These are phyloP conservation scores for Trididemnum clinides DNA, from an alignment of 23 tunicate genomes.

Conservation along the genomic window DNA sequence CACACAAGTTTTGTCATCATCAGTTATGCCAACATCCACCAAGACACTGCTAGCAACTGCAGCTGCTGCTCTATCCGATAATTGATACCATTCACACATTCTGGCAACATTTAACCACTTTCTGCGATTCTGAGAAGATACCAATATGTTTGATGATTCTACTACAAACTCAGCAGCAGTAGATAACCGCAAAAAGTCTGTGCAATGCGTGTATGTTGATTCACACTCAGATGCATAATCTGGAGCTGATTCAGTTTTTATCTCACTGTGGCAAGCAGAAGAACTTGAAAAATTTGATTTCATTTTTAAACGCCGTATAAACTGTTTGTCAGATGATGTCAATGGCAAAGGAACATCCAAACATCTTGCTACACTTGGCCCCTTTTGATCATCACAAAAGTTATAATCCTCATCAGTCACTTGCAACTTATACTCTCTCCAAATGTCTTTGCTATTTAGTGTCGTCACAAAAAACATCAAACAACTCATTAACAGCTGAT, in stretches of 20 bases:
- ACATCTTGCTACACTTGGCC: not conserved
- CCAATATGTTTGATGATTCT: not conserved
- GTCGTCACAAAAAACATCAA: not conserved
- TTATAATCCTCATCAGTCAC: conserved; percentile 12
- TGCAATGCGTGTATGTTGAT: no score
- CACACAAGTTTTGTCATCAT: not conserved
- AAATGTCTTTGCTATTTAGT: not conserved
- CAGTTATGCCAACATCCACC: not conserved
- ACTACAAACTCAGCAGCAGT: not conserved
- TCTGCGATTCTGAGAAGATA: conserved; percentile 1
- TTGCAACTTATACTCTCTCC: not conserved
- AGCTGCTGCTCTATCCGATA: conserved; percentile 15
- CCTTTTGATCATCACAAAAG: no score
- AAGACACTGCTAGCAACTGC: conserved; percentile 20
- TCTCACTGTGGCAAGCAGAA: not conserved
- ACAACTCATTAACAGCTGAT: not conserved
- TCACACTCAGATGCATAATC: not conserved
- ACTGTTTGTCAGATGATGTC: not conserved
- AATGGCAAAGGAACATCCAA: not conserved
- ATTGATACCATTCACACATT: not conserved
- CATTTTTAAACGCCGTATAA: not conserved
- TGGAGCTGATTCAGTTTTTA: not conserved
- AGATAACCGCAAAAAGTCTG: not conserved
- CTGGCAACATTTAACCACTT: conserved; percentile 3
- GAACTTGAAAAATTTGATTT: not conserved